phyloP scores from a whole-genome alignment of 2,797 vertebrate species.

The Danio albolineatus region DNA sequence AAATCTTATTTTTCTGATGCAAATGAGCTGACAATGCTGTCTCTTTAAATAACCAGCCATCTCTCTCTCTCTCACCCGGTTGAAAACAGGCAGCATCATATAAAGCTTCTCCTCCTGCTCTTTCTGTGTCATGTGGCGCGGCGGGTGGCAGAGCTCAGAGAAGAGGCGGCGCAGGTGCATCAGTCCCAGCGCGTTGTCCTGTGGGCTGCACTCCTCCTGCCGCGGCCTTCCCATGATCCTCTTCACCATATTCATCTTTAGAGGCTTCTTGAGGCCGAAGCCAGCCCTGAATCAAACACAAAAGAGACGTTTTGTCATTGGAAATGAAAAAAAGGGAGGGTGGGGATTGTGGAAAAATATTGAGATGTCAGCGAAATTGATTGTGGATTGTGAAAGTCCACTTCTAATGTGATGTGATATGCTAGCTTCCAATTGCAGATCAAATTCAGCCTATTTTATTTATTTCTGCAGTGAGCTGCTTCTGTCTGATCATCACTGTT shows the following conservation, averaged over 20 bases:
- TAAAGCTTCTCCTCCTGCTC: constrained; percentile 99
- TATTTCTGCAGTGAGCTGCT: background rate
- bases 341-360: background rate
- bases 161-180: constrained; percentile 99
- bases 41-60: background rate
- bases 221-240: constrained; percentile 98
- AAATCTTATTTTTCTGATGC: background rate
- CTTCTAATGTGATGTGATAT: constrained; percentile 35
- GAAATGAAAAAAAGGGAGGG: constrained; percentile 10
- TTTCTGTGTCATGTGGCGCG: constrained; percentile 98
- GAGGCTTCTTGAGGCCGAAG: constrained; percentile 83
- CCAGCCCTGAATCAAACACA: constrained; percentile 74
- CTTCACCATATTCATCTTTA: constrained; percentile 99
- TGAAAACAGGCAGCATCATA: constrained; percentile 99
- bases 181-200: constrained; percentile 95
- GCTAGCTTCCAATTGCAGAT: constrained; percentile 39
- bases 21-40: background rate
- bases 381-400: constrained; percentile 21
- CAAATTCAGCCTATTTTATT: constrained; percentile 52
- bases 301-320: constrained; percentile 8
- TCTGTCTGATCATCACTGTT: constrained; percentile 6
- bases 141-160: constrained; percentile 95
- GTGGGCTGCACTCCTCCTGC: constrained; percentile 98
- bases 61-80: constrained; percentile 84
- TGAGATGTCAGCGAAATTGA: constrained; percentile 31